Evolutionary conservation across 2,888 invertebrate species (phyloP).

Genomic region (Caenorhabditis macrosperma): DNA sequence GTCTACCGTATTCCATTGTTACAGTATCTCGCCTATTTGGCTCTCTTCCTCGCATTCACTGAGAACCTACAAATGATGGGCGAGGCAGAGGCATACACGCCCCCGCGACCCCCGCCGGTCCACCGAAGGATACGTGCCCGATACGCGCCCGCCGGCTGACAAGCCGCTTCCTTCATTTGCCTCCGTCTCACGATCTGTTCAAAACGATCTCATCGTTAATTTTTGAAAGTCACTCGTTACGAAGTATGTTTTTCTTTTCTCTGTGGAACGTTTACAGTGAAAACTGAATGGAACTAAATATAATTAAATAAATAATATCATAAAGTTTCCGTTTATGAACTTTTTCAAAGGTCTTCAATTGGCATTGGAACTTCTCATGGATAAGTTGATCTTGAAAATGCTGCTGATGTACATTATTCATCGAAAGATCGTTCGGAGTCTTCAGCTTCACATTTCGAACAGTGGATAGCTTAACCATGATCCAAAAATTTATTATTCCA

Average conservation of each 20-base stretch:
- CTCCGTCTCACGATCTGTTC: not conserved
- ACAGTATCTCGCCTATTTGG: constrained; percentile 53
- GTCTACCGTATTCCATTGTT: not conserved
- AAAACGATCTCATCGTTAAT: not conserved
- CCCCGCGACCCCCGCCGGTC: constrained; percentile 26
- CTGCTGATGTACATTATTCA: too few relatives aligned
- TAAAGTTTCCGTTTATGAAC: too few relatives aligned
- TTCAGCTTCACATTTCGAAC: not conserved
- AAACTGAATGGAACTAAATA: too few relatives aligned
- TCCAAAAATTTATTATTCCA: not conserved
- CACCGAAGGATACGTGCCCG: constrained; percentile 13
- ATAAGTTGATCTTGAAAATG: too few relatives aligned
- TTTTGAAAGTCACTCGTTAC: too few relatives aligned
- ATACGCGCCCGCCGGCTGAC: constrained; percentile 53
- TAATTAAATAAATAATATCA: too few relatives aligned
- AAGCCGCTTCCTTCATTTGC: not conserved
- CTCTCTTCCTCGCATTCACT: constrained; percentile 57
- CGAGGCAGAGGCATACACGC: constrained; percentile 37
- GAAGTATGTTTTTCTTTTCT: not conserved
- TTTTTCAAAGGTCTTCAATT: too few relatives aligned
- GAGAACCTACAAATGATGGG: constrained; percentile 57
- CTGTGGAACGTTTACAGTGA: not conserved
- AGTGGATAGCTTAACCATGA: too few relatives aligned
- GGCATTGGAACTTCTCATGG: too few relatives aligned
- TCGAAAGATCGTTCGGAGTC: not conserved